These are phyloP conservation scores for Lepas anatifera DNA, from an alignment of 2,888 invertebrate genomes.

Conservation along the genomic window DNA sequence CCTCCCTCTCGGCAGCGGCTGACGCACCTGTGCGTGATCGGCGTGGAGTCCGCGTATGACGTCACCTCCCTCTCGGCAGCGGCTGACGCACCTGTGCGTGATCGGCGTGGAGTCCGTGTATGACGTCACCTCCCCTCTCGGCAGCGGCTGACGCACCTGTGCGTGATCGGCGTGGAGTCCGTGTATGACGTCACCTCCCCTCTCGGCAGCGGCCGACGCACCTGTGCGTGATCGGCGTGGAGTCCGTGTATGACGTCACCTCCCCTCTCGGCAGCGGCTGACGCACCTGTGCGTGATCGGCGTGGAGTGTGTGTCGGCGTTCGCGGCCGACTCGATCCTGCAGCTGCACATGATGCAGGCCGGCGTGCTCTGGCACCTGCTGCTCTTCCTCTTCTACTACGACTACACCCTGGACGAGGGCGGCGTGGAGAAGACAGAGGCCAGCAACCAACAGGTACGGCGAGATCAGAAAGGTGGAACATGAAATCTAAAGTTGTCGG, in stretches of 20 bases:
- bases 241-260: too few species aligned
- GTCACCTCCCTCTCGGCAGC: too few species aligned
- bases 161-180: slow-evolving; percentile 80
- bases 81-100: too few species aligned
- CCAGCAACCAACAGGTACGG: slow-evolving; percentile 66
- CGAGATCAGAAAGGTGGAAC: too few species aligned
- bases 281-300: slow-evolving; percentile 72
- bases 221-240: slow-evolving; percentile 74
- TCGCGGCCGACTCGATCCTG: slow-evolving; percentile 71
- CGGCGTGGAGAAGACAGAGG: slow-evolving; percentile 72
- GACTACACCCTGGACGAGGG: slow-evolving; percentile 96
- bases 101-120: too few species aligned
- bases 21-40: too few species aligned
- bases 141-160: slow-evolving; percentile 67
- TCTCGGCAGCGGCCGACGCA: slow-evolving; percentile 58
- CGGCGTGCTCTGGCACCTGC: slow-evolving; percentile 82
- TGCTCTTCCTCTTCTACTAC: slow-evolving; percentile 82
- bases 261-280: slow-evolving; percentile 49
- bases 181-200: too few species aligned
- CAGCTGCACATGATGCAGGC: slow-evolving; percentile 69
- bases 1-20: too few species aligned
- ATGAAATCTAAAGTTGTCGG: too few species aligned
- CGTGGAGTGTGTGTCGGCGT: slow-evolving; percentile 76
- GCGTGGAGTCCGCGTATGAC: too few species aligned
- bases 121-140: too few species aligned